Base-by-base conservation (phyloP, 2,888 invertebrate genomes). In the Cordilura impudica region DNA sequence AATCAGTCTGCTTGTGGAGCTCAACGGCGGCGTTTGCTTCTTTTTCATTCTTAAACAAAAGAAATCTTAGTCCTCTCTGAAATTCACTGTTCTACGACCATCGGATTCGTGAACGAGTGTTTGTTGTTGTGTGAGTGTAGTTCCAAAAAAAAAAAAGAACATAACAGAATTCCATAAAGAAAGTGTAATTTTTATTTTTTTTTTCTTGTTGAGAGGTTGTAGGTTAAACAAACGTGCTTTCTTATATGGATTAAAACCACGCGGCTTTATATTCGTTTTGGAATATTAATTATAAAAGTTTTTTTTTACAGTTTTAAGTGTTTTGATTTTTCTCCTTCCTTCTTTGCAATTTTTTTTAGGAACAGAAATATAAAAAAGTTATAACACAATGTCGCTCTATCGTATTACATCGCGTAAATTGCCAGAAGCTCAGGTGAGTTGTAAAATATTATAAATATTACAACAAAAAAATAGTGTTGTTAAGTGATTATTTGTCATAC, bases 321-420 rank as follows among this genome's bases (percentile, higher is more conserved):
- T 39, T 60, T n/a, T 47, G 23, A 23, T 29, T 47, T 31, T 26
- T 45, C 51, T 31, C 43, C 26, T 58, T 73, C 18, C 23, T 75
- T 76, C n/a, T 65, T 78, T 75, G 75, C 66, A 66, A 61, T 75
- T 56, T 70, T 70, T 51, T 72, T 71, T 61, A 72, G 61, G 54
- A 67, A 69, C 26, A 54, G 66, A 73, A 65, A 23, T 47, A 54
- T n/a, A 54, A 61, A 51, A 72, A 75, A 74, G 54, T 45, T 26
- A 35, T 67, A 63, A 60, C 79, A 86, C 81, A 82, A 94, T 94
- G 94, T 92, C 93, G 89, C 90, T 94, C 87, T 93, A 92, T 90
- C 93, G 93, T 90, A 91, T 93, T 89, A 91, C 93, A 84, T 91
- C 93, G 84, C 90, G 91, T 83, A 92, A 91, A 91, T 88, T 94